These are phyloP conservation scores for Callocephalon fimbriatum DNA, from an alignment of 2,113 vertebrate species.

Conservation along the genomic window DNA sequence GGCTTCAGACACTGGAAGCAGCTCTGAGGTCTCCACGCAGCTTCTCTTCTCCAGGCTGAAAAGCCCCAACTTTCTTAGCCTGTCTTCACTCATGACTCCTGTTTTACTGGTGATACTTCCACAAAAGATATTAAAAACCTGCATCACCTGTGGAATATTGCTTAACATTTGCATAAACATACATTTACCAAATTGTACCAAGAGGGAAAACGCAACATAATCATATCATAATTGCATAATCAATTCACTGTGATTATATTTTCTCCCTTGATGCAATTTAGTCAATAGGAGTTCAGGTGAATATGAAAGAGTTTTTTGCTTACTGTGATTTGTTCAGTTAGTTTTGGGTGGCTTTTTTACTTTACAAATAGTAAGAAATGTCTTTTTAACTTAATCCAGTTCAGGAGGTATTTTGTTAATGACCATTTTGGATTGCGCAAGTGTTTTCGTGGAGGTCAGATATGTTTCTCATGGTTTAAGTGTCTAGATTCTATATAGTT, in stretches of 20 bases:
- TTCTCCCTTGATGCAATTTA: conserved; percentile 72
- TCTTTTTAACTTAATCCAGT: not conserved
- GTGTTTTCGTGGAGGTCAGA: not conserved
- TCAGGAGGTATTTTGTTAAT: not conserved
- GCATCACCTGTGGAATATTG: conserved; percentile 57
- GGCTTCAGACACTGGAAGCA: not conserved
- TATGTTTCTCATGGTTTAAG: not conserved
- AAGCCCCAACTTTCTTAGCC: not conserved
- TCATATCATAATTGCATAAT: conserved; percentile 73
- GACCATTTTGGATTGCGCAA: not conserved
- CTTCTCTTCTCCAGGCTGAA: not conserved
- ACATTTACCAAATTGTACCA: conserved; percentile 69
- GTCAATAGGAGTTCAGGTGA: conserved; percentile 56
- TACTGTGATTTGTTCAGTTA: conserved; percentile 43
- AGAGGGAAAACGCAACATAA: conserved; percentile 69
- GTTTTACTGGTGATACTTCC: conserved; percentile 2
- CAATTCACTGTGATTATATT: conserved; percentile 75
- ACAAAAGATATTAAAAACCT: conserved; percentile 19
- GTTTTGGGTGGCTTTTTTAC: conserved; percentile 28
- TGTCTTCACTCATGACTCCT: not conserved
- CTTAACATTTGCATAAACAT: conserved; percentile 73
- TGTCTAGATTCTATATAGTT: not conserved
- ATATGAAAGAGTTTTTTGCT: conserved; percentile 33
- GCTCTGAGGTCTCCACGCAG: not conserved
- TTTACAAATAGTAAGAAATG: not conserved